A percentile compares a stretch with the other conserved stretches of the same genome.
Conservation (phyloP, 2,797 vertebrate genomes). For the Catamblyrhynchus diadema region DNA sequence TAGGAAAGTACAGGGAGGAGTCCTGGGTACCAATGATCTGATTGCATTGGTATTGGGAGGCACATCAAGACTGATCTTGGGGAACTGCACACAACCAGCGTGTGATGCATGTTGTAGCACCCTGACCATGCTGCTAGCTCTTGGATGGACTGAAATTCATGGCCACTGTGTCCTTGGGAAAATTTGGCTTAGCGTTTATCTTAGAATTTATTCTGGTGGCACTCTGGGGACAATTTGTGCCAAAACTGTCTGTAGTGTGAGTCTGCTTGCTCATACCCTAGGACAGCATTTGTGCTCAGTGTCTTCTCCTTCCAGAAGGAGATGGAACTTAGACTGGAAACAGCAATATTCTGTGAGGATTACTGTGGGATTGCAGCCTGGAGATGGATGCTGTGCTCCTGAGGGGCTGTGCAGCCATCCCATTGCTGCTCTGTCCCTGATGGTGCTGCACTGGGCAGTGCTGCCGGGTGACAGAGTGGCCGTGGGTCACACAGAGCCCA, state of each 20-base stretch:
- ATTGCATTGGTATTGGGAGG: background rate
- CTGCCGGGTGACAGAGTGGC: background rate
- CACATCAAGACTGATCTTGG: background rate
- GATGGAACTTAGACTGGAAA: background rate
- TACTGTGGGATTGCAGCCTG: background rate
- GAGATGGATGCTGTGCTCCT: background rate
- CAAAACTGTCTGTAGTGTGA: background rate
- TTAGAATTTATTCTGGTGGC: background rate
- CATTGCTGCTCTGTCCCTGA: background rate
- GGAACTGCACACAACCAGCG: background rate
- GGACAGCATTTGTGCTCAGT: background rate
- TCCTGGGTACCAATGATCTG: fast-evolving
- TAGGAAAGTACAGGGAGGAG: background rate
- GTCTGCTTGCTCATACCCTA: background rate
- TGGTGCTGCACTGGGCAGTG: background rate
- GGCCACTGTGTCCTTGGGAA: background rate
- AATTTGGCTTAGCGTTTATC: background rate
- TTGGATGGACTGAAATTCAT: background rate
- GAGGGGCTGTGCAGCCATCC: background rate
- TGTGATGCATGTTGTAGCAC: background rate
- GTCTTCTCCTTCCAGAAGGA: background rate
- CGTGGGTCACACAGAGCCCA: background rate
- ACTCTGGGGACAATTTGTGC: background rate
- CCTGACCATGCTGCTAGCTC: background rate
- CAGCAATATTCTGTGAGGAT: background rate